phyloP scores from a whole-genome alignment of 35 echinoderm and acorn worm species.

The Amphiura filiformis region DNA sequence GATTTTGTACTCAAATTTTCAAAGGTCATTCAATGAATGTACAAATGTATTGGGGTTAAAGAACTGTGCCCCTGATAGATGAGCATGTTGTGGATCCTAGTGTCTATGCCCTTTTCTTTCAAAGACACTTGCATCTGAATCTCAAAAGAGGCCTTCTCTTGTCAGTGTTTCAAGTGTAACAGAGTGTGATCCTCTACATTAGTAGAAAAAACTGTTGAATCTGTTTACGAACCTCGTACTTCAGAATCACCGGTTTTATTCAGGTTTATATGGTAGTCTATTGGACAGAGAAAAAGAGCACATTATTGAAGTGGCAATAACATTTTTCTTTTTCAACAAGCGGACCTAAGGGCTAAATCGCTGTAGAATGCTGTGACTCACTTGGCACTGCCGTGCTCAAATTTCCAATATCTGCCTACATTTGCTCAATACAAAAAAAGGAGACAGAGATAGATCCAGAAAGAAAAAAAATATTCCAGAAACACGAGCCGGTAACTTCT shows the following conservation, averaged over 20 bases:
- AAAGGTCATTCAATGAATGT: too few species aligned
- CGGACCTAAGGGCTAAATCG: not conserved
- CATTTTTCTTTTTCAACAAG: not conserved
- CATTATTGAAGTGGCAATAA: slow-evolving; percentile 10
- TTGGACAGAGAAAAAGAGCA: not conserved
- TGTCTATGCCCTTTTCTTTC: too few species aligned
- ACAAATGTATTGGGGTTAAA: too few species aligned
- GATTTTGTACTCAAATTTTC: too few species aligned
- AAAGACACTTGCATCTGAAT: too few species aligned
- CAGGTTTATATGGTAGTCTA: too few species aligned
- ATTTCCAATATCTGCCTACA: not conserved
- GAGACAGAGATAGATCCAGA: not conserved
- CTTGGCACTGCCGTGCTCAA: not conserved
- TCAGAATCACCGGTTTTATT: not conserved
- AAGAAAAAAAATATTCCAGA: not conserved
- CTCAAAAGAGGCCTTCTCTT: not conserved
- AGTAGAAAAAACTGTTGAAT: not conserved
- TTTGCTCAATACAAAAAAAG: not conserved
- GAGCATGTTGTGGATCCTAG: too few species aligned
- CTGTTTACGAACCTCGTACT: not conserved
- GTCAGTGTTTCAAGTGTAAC: not conserved
- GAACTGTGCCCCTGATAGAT: too few species aligned
- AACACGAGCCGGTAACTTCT: not conserved
- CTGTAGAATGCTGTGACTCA: not conserved
- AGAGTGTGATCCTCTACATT: not conserved